Base-by-base conservation (phyloP, 2,113 vertebrate genomes). In the Zosterops lateralis region DNA sequence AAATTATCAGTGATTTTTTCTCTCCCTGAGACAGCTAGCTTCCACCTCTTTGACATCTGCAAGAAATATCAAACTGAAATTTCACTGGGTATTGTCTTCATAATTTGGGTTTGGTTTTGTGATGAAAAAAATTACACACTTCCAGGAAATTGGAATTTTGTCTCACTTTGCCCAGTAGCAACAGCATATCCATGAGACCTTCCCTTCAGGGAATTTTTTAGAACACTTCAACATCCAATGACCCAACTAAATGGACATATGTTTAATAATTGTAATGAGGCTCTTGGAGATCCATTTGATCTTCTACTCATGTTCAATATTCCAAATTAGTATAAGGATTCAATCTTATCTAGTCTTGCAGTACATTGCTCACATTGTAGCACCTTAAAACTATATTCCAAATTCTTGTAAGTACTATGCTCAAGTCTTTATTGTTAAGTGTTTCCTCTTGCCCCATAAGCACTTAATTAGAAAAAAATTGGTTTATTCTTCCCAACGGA, bases 381-480 rank as follows among this genome's bases (percentile, higher is more conserved):
- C 14, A 73, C 20, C 29, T 62, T 67, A 67, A 84, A 66, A 78
- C 5, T 6, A 2, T 40, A 29, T 62, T 75, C 34, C 2, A 5
- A 74, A 62, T 77, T 74, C 42, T 57, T 81, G 2, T 45, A 15
- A 81, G 45, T 40, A 50, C 6, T 25, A 44, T 21, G 14, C 12
- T 28, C 40, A 66, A 12, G 24, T 20, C 29, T 73, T 75, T n/a
- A 53, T 29, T 36, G 6, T 42, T 48, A 51, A 73, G 26, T 48
- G 17, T 25, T 28, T 32, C 21, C 8, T 29, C 21, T 3, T 0
- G 0, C 3, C 4, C 17, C 3, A 9, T 51, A n/a, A 61, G 11
- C 8, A 77, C 5, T 34, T 34, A 32, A 64, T 32, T 14, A 58
- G 14, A 21, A 78, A 62, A 79, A 53, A 67, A 40, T 0, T 8